A percentile compares a stretch with the other conserved stretches of the same genome.
Evolutionary conservation across 2,113 vertebrate genomes (phyloP).

Genomic region (Melanocharis versteri): DNA sequence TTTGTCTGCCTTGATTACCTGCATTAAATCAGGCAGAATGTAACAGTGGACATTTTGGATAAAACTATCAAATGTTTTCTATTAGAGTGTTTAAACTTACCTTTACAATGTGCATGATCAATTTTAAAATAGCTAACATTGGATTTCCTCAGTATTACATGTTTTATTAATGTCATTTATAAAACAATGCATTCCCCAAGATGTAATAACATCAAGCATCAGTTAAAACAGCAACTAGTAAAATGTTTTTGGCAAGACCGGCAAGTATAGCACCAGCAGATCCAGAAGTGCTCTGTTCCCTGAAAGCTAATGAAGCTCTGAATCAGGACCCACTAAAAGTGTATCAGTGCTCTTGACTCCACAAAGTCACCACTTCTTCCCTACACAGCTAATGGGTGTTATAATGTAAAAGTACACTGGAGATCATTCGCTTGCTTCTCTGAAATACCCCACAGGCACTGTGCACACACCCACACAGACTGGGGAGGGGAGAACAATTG

Average conservation of each 20-base stretch:
- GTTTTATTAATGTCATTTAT: slow-evolving; percentile 4
- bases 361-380: not conserved
- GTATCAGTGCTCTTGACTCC: not conserved
- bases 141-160: not conserved
- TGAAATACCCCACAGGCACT: not conserved
- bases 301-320: slow-evolving; percentile 13
- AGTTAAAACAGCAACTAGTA: slow-evolving; percentile 35
- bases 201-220: slow-evolving; percentile 17
- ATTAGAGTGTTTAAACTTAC: not conserved
- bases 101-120: not conserved
- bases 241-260: slow-evolving; percentile 27
- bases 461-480: not conserved
- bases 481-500: not conserved
- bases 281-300: not conserved
- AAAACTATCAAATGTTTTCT: not conserved
- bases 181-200: slow-evolving; percentile 8
- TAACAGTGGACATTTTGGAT: not conserved
- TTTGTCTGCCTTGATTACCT: not conserved
- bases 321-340: not conserved
- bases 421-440: not conserved
- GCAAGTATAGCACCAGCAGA: slow-evolving; percentile 1
- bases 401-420: not conserved
- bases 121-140: not conserved
- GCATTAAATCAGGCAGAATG: not conserved
- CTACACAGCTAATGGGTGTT: not conserved